Conservation (phyloP, 2,797 vertebrate genomes). For the Meriones psammophilus region DNA sequence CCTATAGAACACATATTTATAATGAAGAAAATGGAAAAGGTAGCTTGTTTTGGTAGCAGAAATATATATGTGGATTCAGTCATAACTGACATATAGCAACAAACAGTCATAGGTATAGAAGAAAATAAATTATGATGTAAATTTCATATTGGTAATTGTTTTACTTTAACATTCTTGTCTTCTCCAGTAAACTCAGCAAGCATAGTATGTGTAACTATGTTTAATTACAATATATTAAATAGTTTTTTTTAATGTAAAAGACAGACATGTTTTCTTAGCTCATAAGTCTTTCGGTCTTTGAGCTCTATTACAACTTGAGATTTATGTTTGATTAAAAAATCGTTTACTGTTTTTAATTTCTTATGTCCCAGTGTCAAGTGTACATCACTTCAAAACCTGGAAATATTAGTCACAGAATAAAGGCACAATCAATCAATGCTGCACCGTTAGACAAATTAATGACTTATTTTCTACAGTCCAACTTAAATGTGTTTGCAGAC, state of each 20-base stretch:
- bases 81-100: conserved; percentile 36
- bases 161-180: background rate
- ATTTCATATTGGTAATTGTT: conserved; percentile 51
- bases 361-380: background rate
- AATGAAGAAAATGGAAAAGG: conserved; percentile 75
- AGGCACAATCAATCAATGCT: background rate
- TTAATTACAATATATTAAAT: conserved; percentile 15
- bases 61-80: conserved; percentile 56
- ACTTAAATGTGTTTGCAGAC: background rate
- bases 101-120: background rate
- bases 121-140: conserved; percentile 57
- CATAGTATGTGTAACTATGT: background rate
- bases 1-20: conserved; percentile 82
- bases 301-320: conserved; percentile 29
- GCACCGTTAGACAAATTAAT: conserved; percentile 11
- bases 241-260: conserved; percentile 60
- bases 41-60: conserved; percentile 75
- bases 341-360: conserved; percentile 15
- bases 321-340: conserved; percentile 3
- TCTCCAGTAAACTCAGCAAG: conserved; percentile 15
- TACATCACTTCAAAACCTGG: conserved; percentile 18
- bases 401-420: conserved; percentile 27
- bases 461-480: conserved; percentile 3
- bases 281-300: conserved; percentile 30
- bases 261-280: conserved; percentile 29